These are phyloP conservation scores for Acrocyrtus sp. DNA, from an alignment of 2,888 invertebrate genomes.

Conservation along the genomic window DNA sequence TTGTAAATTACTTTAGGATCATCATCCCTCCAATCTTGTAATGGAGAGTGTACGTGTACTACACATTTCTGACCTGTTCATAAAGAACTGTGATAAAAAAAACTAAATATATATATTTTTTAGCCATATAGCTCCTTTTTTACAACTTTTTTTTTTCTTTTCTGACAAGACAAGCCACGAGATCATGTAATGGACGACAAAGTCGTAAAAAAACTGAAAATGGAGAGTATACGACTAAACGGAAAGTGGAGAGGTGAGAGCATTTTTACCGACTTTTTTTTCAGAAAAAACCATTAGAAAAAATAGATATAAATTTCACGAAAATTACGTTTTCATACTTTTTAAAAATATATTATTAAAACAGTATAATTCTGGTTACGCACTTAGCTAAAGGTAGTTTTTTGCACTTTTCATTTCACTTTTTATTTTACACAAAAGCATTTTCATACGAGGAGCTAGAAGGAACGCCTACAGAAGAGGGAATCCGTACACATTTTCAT, in stretches of 20 bases:
- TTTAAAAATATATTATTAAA: background rate
- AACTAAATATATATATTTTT: background rate
- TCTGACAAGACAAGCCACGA: slow-evolving; percentile 27
- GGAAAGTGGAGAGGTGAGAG: slow-evolving; percentile 10
- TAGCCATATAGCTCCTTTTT: slow-evolving; percentile 4
- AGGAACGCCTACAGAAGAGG: too few species aligned
- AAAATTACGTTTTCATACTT: background rate
- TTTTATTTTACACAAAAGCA: background rate
- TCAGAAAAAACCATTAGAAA: background rate
- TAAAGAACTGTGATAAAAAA: background rate
- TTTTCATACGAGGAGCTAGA: background rate
- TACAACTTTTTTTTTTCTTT: background rate
- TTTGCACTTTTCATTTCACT: too few species aligned
- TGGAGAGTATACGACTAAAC: background rate
- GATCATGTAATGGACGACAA: slow-evolving; percentile 10
- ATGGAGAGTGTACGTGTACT: slow-evolving; percentile 12
- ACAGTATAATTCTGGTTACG: too few species aligned
- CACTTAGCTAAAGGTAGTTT: too few species aligned
- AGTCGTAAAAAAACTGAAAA: slow-evolving; percentile 33
- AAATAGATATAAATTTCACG: background rate
- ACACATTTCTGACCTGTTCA: background rate
- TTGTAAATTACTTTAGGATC: slow-evolving; percentile 5
- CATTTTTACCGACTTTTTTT: too few species aligned
- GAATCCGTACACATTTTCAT: slow-evolving; percentile 18
- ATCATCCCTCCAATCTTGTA: slow-evolving; percentile 10